Evolutionary conservation across 2,888 invertebrate species (phyloP).

Genomic region (Aphelenchoides bicaudatus): DNA sequence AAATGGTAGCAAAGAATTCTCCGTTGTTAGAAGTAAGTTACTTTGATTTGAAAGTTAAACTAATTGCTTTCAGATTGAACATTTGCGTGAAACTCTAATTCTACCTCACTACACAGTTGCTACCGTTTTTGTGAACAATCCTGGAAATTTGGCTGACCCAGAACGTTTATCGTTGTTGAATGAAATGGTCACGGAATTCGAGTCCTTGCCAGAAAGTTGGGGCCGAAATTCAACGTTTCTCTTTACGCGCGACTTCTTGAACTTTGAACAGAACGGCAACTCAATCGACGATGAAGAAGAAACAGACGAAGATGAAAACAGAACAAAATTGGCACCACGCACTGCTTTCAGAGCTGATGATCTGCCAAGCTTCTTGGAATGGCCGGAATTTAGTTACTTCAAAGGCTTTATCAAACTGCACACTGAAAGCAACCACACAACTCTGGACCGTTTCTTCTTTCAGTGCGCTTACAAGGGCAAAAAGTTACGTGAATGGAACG

Average conservation of each 20-base stretch:
- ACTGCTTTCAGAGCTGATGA: slow-evolving; percentile 44
- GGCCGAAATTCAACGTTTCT: slow-evolving; percentile 53
- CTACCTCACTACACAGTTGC: slow-evolving; percentile 39
- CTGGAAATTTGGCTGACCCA: slow-evolving; percentile 46
- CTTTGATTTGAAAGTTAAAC: background rate
- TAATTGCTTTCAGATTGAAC: slow-evolving; percentile 30
- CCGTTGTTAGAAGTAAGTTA: slow-evolving; percentile 31
- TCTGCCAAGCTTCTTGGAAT: slow-evolving; percentile 48
- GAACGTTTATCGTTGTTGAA: slow-evolving; percentile 43
- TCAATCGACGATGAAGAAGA: slow-evolving; percentile 39
- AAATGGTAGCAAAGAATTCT: slow-evolving; percentile 35
- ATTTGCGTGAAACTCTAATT: slow-evolving; percentile 32
- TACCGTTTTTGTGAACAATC: slow-evolving; percentile 44
- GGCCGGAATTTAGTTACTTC: too few relatives aligned
- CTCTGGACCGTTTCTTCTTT: slow-evolving; percentile 56
- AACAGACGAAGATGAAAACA: slow-evolving; percentile 26
- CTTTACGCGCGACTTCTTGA: slow-evolving; percentile 53
- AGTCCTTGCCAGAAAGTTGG: slow-evolving; percentile 43
- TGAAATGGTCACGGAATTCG: slow-evolving; percentile 53
- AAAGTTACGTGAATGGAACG: slow-evolving; percentile 45
- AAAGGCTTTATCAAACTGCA: too few relatives aligned
- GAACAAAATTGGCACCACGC: slow-evolving; percentile 4
- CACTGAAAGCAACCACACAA: slow-evolving; percentile 27
- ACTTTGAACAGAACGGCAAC: slow-evolving; percentile 44
- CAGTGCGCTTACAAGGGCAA: slow-evolving; percentile 57